These are phyloP conservation scores for Temnothorax curvispinosus DNA, from an alignment of 1,140 invertebrate species.

Conservation along the genomic window DNA sequence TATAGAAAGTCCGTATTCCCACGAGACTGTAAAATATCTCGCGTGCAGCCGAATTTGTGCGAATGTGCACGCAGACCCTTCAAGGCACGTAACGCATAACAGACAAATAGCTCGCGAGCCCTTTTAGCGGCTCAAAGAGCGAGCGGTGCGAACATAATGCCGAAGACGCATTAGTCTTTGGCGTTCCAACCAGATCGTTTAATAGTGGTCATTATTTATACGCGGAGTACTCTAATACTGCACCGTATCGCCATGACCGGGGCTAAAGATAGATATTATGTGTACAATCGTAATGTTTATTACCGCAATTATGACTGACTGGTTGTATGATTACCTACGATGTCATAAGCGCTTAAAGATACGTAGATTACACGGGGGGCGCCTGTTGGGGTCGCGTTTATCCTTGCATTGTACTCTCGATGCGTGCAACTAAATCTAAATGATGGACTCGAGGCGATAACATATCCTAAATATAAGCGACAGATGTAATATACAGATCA, in stretches of 20 bases:
- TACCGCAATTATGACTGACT: conserved; percentile 53
- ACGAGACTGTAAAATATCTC: conserved; percentile 32
- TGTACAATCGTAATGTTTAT: conserved; percentile 63
- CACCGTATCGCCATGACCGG: conserved; percentile 68
- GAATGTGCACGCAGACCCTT: conserved; percentile 28
- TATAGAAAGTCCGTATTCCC: not conserved
- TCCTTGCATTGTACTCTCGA: conserved; percentile 30
- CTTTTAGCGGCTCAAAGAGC: conserved; percentile 69
- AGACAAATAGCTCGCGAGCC: conserved; percentile 71
- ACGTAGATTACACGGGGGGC: conserved; percentile 49
- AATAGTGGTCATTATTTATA: conserved; percentile 74
- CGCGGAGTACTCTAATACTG: conserved; percentile 65
- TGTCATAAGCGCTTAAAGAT: conserved; percentile 58
- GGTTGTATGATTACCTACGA: conserved; percentile 52
- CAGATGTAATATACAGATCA: not conserved
- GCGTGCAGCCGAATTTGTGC: conserved; percentile 37
- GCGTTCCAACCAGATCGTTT: conserved; percentile 75
- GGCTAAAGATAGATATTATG: conserved; percentile 62
- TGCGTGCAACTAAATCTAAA: not conserved
- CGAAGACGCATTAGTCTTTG: conserved; percentile 72
- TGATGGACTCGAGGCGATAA: not conserved
- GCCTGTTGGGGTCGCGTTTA: conserved; percentile 32
- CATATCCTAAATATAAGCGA: not conserved
- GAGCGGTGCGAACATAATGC: conserved; percentile 63
- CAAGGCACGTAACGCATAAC: conserved; percentile 58